Evolutionary conservation across 2,797 vertebrate species (phyloP), one percentile per base, ranked within the genome.

Genomic region (Anguilla anguilla): DNA sequence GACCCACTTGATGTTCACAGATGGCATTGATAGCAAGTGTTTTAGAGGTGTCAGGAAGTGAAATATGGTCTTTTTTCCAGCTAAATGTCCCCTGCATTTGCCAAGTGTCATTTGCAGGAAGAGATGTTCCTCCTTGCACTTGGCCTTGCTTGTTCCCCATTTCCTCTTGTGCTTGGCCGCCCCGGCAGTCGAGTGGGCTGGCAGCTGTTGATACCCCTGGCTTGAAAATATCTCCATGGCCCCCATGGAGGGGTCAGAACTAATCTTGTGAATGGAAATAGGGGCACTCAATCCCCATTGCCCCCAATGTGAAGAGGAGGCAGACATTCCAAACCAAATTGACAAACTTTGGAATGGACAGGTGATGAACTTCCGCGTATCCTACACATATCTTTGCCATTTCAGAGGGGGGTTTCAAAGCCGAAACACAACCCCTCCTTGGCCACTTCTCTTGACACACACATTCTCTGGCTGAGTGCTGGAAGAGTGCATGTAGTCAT

Each of bases 31-130:
- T 39, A 81, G 15, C 25, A 10, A 49, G 1, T 82, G 19, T 51
- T 82, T 82, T 82, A 82, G 25, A 25, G 46, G 79, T 28, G 46
- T 82, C 28, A 25, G 79, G 46, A 82, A 82, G 79, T 82, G 43
- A 82, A 35, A 77, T 43, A 77, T 39, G 74, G 79, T 51, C 79
- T 82, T 82, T 51, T 74, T 51, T 9, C 22, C 25, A 51, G 79
- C 43, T 22, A 82, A 82, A 82, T 51, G 46, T 49, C 19, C 46
- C 46, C 46, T 51, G 79, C n/a, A 49, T 82, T 82, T 51, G 74
- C 79, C 79, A 82, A 82, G 79, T 51, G 46, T 82, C 46, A 51
- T n/a, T 51, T 82, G 79, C 10, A 49, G 43, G 6, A 82, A 51
- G 79, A 82, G 22, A 25, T 82, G 19, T 11, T 79, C 28, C 74